A percentile compares a stretch with the other conserved stretches of the same genome.
Conservation (phyloP, 1,140 invertebrate species). For the Anagrus nilaparvatae region DNA sequence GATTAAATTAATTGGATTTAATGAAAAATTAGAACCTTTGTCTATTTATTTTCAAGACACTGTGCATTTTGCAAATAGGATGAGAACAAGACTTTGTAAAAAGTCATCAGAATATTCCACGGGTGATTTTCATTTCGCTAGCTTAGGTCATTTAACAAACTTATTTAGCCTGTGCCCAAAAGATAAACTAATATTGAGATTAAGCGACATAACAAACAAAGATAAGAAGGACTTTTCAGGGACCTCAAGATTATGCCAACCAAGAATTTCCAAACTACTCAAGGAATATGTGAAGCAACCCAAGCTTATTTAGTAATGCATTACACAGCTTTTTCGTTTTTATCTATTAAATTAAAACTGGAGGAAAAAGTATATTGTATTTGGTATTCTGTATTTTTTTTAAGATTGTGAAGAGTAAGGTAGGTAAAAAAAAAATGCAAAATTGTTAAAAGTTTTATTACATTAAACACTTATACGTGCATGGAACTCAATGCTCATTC, state of each 20-base stretch:
- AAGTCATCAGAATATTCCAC: not conserved
- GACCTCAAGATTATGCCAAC: not conserved
- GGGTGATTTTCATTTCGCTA: not conserved
- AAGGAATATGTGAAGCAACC: conserved; percentile 1
- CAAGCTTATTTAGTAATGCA: not conserved
- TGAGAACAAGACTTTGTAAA: conserved; percentile 4
- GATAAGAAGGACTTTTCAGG: conserved; percentile 3
- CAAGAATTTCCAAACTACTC: not conserved
- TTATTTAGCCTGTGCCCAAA: not conserved
- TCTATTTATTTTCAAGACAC: conserved; percentile 4
- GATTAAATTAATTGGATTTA: not conserved
- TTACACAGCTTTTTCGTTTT: too few species aligned
- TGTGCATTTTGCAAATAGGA: conserved; percentile 2
- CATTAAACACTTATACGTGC: too few species aligned
- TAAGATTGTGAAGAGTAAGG: too few species aligned
- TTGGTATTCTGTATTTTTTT: too few species aligned
- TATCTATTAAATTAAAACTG: too few species aligned
- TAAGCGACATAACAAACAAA: not conserved
- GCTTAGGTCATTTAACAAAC: not conserved
- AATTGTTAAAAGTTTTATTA: too few species aligned
- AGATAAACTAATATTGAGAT: conserved; percentile 3
- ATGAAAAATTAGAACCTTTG: not conserved
- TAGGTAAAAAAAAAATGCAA: too few species aligned
- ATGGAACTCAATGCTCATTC: too few species aligned
- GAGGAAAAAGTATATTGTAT: too few species aligned